A percentile compares a stretch with the other conserved stretches of the same genome.
These are phyloP conservation scores for human DNA, from an alignment of 2,113 vertebrate genomes.

Conservation along the genomic window DNA sequence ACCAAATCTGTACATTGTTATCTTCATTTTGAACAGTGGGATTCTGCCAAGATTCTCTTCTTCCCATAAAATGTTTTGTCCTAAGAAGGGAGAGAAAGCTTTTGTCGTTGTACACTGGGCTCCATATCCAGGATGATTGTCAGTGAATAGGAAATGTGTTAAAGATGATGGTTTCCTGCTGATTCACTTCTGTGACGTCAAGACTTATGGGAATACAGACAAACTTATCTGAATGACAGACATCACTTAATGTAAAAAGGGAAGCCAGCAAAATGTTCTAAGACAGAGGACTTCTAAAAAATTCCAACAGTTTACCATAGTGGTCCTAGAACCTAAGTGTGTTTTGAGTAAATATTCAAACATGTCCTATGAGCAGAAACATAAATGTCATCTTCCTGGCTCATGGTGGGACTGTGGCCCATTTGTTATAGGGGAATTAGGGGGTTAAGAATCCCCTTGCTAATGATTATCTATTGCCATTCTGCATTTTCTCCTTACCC, in stretches of 20 bases:
- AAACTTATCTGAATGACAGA: background rate
- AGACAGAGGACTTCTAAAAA: conserved; percentile 6
- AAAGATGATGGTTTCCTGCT: conserved; percentile 60
- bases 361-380: background rate
- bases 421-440: background rate
- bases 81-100: background rate
- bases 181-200: conserved; percentile 70
- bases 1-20: background rate
- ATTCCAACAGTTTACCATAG: background rate
- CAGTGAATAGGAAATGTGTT: conserved; percentile 3
- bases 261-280: conserved; percentile 7
- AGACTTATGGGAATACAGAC: conserved; percentile 32
- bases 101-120: background rate
- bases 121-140: background rate
- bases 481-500: background rate
- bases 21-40: background rate
- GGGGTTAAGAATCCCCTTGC: background rate
- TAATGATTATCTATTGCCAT: background rate
- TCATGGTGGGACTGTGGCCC: background rate
- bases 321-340: background rate
- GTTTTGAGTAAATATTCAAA: conserved; percentile 38
- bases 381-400: background rate
- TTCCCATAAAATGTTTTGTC: background rate
- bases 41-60: background rate
- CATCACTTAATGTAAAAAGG: background rate